These are phyloP conservation scores for Cephus pygmeus DNA, from an alignment of 2,888 invertebrate species.

Conservation along the genomic window DNA sequence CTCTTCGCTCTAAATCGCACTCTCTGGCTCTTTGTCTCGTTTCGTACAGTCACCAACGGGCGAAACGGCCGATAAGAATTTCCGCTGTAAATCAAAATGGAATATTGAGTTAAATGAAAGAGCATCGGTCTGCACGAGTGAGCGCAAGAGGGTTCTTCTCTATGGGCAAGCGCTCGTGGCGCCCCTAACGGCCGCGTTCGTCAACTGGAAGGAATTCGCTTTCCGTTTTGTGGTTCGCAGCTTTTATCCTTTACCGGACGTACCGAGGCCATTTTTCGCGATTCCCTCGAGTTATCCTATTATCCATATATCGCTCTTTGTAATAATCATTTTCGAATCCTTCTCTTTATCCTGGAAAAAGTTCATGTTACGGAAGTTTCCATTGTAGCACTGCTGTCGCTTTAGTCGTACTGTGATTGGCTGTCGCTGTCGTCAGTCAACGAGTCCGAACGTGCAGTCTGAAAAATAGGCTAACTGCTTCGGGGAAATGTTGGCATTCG, in stretches of 20 bases:
- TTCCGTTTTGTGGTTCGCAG: constrained; percentile 16
- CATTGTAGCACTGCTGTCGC: too few relatives aligned
- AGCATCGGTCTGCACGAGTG: constrained; percentile 47
- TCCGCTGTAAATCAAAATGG: constrained; percentile 50
- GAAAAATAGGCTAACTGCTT: too few relatives aligned
- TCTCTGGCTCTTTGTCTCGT: background rate
- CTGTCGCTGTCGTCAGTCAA: too few relatives aligned
- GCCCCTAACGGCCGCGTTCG: constrained; percentile 25
- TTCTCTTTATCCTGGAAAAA: too few relatives aligned
- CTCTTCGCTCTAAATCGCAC: background rate
- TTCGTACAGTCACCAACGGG: constrained; percentile 8
- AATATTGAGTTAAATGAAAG: constrained; percentile 53
- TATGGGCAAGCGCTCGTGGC: background rate
- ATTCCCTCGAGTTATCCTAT: background rate
- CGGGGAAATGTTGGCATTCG: too few relatives aligned
- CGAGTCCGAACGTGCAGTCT: too few relatives aligned
- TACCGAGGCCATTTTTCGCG: background rate
- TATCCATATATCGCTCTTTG: background rate
- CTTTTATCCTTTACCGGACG: constrained; percentile 15
- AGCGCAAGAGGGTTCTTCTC: constrained; percentile 30
- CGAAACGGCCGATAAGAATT: constrained; percentile 44
- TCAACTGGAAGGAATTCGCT: constrained; percentile 27
- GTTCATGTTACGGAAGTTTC: too few relatives aligned
- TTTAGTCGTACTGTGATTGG: too few relatives aligned
- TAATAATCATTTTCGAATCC: too few relatives aligned